Evolutionary conservation across 2,797 vertebrate genomes (phyloP).

Genomic region (Otolemur crassicaudatus): DNA sequence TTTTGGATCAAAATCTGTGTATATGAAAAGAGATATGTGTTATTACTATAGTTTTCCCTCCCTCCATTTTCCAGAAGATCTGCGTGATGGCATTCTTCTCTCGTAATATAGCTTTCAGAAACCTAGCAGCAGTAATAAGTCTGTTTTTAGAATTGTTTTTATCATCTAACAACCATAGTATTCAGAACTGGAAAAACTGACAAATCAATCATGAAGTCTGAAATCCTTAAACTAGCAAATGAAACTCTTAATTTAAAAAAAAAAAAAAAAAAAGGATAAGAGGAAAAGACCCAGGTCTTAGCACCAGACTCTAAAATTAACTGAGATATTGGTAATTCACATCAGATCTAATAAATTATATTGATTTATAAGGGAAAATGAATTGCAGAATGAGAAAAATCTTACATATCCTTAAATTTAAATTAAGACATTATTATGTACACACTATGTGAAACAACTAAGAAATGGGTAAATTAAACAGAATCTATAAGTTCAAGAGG

Average conservation of each 20-base stretch:
- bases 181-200: constrained; percentile 46
- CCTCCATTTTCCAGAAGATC: not conserved
- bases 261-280: not conserved
- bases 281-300: not conserved
- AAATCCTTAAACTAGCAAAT: not conserved
- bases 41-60: not conserved
- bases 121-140: not conserved
- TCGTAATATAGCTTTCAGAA: constrained; percentile 27
- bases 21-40: not conserved
- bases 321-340: not conserved
- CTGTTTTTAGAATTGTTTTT: constrained; percentile 32
- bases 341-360: not conserved
- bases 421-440: not conserved
- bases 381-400: not conserved
- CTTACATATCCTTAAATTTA: not conserved
- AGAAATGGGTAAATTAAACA: not conserved
- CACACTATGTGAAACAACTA: not conserved
- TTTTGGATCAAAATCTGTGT: not conserved
- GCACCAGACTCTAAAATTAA: not conserved
- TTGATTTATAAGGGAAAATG: not conserved
- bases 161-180: not conserved
- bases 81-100: not conserved
- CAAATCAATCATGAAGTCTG: constrained; percentile 21
- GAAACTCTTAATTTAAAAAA: constrained; percentile 1
- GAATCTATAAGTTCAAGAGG: not conserved